Conservation (phyloP, 2,888 invertebrate species). For the Ormyrus nitidulus region DNA sequence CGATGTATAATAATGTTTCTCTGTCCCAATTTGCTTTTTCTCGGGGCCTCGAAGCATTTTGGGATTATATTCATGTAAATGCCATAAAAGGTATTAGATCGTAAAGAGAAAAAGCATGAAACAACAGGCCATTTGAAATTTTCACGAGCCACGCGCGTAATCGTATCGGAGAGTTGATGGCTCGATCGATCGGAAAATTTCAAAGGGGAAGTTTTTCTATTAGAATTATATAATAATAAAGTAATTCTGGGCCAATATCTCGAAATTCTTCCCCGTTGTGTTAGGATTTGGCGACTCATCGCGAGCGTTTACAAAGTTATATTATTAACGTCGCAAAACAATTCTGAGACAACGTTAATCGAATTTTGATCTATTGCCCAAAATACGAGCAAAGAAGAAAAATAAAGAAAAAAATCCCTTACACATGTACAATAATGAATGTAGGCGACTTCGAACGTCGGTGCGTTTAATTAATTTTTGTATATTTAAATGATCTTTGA, state of each 20-base stretch:
- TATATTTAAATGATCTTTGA: slow-evolving; percentile 3
- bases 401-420: slow-evolving; percentile 56
- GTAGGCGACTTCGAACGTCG: slow-evolving; percentile 63
- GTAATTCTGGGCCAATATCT: slow-evolving; percentile 62
- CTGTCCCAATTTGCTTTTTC: slow-evolving; percentile 70
- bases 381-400: slow-evolving; percentile 45
- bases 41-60: slow-evolving; percentile 70
- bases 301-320: slow-evolving; percentile 57
- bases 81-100: slow-evolving; percentile 60
- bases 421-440: slow-evolving; percentile 65
- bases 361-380: slow-evolving; percentile 67
- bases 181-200: slow-evolving; percentile 64
- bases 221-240: slow-evolving; percentile 44
- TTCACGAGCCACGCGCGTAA: slow-evolving; percentile 54
- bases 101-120: slow-evolving; percentile 54
- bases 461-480: slow-evolving; percentile 59
- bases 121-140: slow-evolving; percentile 58
- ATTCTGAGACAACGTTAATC: slow-evolving; percentile 61
- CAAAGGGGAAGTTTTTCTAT: slow-evolving; percentile 53
- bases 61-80: slow-evolving; percentile 70
- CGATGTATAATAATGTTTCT: slow-evolving; percentile 67
- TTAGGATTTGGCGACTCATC: slow-evolving; percentile 56
- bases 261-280: slow-evolving; percentile 65
- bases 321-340: slow-evolving; percentile 55
- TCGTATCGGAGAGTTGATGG: slow-evolving; percentile 42